Evolutionary conservation across 2,113 vertebrate species (phyloP).

Genomic region (Geothlypis trichas): DNA sequence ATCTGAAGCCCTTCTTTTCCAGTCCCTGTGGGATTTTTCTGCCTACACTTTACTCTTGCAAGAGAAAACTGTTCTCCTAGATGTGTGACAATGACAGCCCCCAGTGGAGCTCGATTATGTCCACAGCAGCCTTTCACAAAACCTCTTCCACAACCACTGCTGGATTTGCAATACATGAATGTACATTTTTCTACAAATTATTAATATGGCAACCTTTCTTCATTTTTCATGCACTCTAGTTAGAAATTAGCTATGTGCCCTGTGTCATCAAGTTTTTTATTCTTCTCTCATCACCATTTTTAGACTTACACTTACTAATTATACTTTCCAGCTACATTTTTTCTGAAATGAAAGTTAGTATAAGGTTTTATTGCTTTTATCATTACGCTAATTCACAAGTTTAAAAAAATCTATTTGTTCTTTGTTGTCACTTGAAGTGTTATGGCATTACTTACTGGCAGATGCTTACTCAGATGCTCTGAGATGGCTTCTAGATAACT

Average conservation of each 20-base stretch:
- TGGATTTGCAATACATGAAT: neutral
- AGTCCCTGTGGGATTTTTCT: neutral
- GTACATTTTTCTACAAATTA: neutral
- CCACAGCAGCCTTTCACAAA: neutral
- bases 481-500: neutral
- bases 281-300: neutral
- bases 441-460: neutral
- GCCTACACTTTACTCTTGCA: neutral
- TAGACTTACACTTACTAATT: neutral
- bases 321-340: neutral
- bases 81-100: neutral
- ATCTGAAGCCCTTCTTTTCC: neutral
- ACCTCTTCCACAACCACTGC: neutral
- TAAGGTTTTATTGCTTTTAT: neutral
- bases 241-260: neutral
- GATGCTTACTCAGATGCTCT: neutral
- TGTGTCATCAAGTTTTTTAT: neutral
- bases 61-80: neutral
- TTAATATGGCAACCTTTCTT: neutral
- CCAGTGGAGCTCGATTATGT: neutral
- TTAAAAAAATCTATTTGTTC: neutral
- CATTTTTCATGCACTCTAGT: neutral
- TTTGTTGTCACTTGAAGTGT: neutral
- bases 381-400: neutral
- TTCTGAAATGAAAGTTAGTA: neutral